Evolutionary conservation across 30 jellyfish, hydroid and myxozoan genomes (phyloP), one percentile per base, ranked within the genome.

Genomic region (Hydractinia echinata): DNA sequence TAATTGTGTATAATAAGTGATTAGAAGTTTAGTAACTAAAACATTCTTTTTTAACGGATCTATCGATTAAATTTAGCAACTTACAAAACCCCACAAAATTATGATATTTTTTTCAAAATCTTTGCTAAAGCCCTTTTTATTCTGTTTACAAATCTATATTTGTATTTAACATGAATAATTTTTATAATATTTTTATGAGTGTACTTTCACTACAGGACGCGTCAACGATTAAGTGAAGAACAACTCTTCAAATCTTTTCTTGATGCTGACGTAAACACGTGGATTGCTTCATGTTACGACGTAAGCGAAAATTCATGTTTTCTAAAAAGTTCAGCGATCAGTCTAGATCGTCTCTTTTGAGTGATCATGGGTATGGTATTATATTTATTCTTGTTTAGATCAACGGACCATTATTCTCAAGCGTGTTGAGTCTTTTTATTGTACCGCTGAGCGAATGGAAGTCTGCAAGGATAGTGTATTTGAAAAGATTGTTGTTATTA

Each of bases 351-450:
- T 30, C 1, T 30, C 2, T 30, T 58, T 18, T 58, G 3, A 11
- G 69, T 11, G 19, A 18, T 58, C 19, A 11, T 58, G 15, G 3
- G 19, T 58, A 58, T 58, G 16, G 44, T 2, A 30, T 30, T 30
- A 30, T 30, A 30, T 0, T 30, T 67, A 0, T 15, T 67, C 11
- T 51, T 15, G 66, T 83, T 20, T 71, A 93, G 99, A 88, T 88
- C 14, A 95, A 93, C 66, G 99, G 99, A 61, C 99, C 99, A 18
- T 49, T 87, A 90, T 93, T 93, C 66, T 81, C 84, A 54, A 76
- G 92, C 50, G 88, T 80, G 13, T 67, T 93, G 82, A 82, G 96
- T 14, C 78, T 87, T 76, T 78, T 93, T 81, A 83, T 93, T 66
- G 30, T 87, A 86, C 73, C 94, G 7, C 66, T 87, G 5, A 85